Evolutionary conservation across 2,888 invertebrate genomes (phyloP), one percentile per base, ranked within the genome.

Genomic region (Chaitophorus viminalis): DNA sequence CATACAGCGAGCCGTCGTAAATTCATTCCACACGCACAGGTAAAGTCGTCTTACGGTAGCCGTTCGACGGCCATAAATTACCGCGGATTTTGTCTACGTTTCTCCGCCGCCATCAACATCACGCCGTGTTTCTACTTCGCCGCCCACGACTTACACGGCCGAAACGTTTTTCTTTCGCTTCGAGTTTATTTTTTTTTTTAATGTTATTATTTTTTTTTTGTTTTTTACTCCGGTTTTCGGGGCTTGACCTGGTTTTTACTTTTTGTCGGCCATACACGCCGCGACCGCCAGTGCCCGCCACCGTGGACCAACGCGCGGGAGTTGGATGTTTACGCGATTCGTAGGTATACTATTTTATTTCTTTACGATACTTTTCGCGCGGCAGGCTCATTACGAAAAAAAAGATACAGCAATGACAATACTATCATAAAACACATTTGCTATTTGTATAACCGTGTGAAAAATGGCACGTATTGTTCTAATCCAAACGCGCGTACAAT

Each of bases 221-320:
- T 29, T 77, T 52, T 52, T 11, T n/a, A 54, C 39, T 36, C 75
- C 39, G 39, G 39, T 18, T 25, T 31, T 31, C 39, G 75, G 21
- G 74, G 33, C 74, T 36, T 36, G 75, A 39, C 39, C 70, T 70
- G 31, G 70, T 29, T 70, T 70, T 70, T 29, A 70, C 70, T 70
- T 70, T 31, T 70, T 31, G 68, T 29, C 68, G 11, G 68, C n/a
- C 68, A 9, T 60, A 39, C 36, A 52, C 14, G 14, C 29, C 68
- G 68, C n/a, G 29, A n/a, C n/a, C 29, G 2, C 3, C 25, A 2
- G 25, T n/a, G 68, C 9, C n/a, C 29, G 8, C n/a, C n/a, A n/a
- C 68, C 68, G 68, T 14, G 39, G 36, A 33, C 8, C 31, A 29
- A 36, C 46, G 46, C 77, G 46, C 46, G 46, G 1, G 46, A 14